Base-by-base conservation (phyloP, 2,888 invertebrate genomes). In the Cylloceria caligata region DNA sequence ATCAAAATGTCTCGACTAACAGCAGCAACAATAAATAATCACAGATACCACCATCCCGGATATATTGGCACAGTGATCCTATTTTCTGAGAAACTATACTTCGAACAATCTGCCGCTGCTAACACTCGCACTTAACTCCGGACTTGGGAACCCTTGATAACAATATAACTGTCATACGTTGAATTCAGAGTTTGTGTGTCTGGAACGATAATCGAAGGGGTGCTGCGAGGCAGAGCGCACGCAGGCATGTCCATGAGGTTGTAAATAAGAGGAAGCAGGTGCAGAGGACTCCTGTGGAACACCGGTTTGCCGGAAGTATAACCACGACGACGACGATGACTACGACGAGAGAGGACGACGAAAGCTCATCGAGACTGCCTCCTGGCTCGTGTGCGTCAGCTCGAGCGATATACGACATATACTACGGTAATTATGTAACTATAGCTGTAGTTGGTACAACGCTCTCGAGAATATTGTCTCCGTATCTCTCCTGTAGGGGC, bases 211-310 rank as follows among this genome's bases (percentile, higher is more conserved):
- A 82, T 82, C 82, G 82, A 82, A 82, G 79, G 75, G 79, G 71
- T 65, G 52, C 55, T 11, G 67, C 74, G 64, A n/a, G 47, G 49
- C 16, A 24, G 42, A 68, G 79, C 39, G 65, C 45, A 64, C 49
- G 71, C 52, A 47, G 64, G 72, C 65, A 57, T 76, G 83, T 83
- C 83, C 81, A 80, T 65, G 79, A 75, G 75, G 82, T 75, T 82
- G 82, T 82, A 85, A 86, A 86, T 88, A 87, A 88, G 83, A 82
- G 85, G 86, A 83, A 88, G 88, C 89, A 89, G 89, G 89, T 89
- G 89, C 80, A 76, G 87, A 88, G 85, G 88, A 83, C 86, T 80
- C 72, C 68, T 67, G 60, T 57, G 77, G 84, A 87, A 82, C 82
- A 79, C 75, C 79, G 82, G 82, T 82, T 82, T 79, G 82, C 82